Conservation (phyloP, 1,140 invertebrate species). For the Anastrepha obliqua region DNA sequence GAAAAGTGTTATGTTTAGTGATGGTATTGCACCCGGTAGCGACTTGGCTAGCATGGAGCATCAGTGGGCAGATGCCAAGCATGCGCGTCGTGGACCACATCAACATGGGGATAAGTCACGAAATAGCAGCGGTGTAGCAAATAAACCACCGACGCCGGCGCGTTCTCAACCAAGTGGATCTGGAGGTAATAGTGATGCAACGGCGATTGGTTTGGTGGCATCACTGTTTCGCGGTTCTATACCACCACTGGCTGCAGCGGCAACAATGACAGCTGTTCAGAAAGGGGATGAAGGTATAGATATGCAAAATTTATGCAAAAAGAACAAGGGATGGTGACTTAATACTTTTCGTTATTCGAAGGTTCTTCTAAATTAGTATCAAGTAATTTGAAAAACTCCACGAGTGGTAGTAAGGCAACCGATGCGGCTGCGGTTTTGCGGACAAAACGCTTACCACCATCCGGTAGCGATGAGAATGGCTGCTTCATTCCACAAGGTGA, state of each 20-base stretch:
- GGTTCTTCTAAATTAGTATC: background rate
- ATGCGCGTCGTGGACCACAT: conserved; percentile 64
- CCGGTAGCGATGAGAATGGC: conserved; percentile 76
- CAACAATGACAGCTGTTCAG: conserved; percentile 64
- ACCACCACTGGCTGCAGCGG: conserved; percentile 67
- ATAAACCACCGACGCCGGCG: conserved; percentile 67
- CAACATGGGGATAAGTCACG: conserved; percentile 55
- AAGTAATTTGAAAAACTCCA: background rate
- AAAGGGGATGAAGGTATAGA: conserved; percentile 56
- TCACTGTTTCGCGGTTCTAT: conserved; percentile 71
- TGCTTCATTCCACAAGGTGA: conserved; percentile 78
- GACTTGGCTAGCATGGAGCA: conserved; percentile 84
- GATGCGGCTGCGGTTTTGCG: background rate
- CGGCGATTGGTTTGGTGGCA: conserved; percentile 67
- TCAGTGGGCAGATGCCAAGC: conserved; percentile 69
- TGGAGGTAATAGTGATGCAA: conserved; percentile 65
- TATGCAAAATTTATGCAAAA: background rate
- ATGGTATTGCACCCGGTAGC: conserved; percentile 92
- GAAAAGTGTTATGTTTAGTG: conserved; percentile 92
- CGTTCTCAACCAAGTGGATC: conserved; percentile 61
- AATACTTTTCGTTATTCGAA: background rate
- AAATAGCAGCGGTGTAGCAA: conserved; percentile 55
- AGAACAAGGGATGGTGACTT: too few species aligned
- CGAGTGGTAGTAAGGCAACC: background rate
- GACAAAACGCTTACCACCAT: conserved; percentile 59